Base-by-base conservation (phyloP, 2,888 invertebrate genomes). In the Tryphoninae sp. region DNA sequence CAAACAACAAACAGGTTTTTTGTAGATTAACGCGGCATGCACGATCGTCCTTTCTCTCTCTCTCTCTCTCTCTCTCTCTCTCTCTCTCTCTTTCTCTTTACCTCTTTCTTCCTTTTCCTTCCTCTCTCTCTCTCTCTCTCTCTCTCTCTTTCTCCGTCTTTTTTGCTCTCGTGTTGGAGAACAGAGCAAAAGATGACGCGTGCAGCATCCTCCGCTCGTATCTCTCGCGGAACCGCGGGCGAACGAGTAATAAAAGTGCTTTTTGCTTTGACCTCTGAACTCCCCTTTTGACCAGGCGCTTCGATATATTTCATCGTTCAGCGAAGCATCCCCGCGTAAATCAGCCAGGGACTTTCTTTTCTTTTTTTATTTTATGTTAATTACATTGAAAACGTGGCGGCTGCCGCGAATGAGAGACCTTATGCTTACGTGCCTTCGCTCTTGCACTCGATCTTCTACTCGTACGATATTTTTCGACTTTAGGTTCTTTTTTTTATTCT, bases 251-350 rank as follows among this genome's bases (percentile, higher is more conserved):
- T 80, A 80, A 83, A 84, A 83, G 85, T 81, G 71, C 84, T 78
- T 84, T 86, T 86, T 84, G 85, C 85, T 85, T 86, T 86, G 83
- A 87, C 87, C 87, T 87, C 83, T 87, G 85, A 87, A 85, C 87
- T 82, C 55, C 16, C 62, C 83, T 82, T 76, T 74, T 83, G 80
- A 87, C 74, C 68, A 55, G 19, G 33, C 77, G 53, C 62, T 71
- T 64, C 77, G 77, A 77, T 77, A 77, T 82, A 82, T 86, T 88
- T 87, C 86, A 86, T 83, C 86, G 85, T 84, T 83, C 82, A 82
- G 78, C 85, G 65, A 80, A 76, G 83, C 80, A 78, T 78, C 78
- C 81, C 78, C 82, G 76, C 69, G 84, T 86, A 86, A 86, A 88
- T 87, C 86, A 85, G 83, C 77, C 81, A 26, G 22, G 8, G 55